A percentile compares a stretch with the other conserved stretches of the same genome.
Evolutionary conservation across 2,113 vertebrate species (phyloP).

Genomic region (Tragulus kanchil): DNA sequence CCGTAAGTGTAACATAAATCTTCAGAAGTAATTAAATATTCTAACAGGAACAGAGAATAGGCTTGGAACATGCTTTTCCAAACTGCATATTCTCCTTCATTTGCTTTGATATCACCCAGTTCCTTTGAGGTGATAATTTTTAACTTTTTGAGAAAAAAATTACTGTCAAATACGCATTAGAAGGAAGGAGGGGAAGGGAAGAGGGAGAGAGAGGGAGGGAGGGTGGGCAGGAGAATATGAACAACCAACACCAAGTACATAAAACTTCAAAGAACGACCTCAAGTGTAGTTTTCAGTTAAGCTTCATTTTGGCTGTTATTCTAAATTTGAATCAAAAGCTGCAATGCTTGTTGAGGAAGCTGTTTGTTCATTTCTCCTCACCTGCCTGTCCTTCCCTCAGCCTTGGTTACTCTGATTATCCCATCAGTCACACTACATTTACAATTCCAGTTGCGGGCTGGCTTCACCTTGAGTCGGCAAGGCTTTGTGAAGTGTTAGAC

Average conservation of each 20-base stretch:
- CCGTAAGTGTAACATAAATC: neutral
- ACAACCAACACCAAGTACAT: neutral
- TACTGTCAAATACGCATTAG: neutral
- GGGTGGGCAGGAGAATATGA: neutral
- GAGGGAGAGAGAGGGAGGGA: neutral
- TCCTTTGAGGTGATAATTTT: neutral
- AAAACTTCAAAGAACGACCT: neutral
- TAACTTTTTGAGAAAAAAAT: neutral
- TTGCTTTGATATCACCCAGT: neutral
- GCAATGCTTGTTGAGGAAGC: neutral
- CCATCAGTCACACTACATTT: neutral
- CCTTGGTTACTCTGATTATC: neutral
- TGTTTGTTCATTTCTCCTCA: neutral
- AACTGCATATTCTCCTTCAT: neutral
- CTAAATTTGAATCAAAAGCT: neutral
- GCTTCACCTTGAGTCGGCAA: neutral
- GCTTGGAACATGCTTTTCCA: neutral
- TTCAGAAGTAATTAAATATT: conserved; percentile 24
- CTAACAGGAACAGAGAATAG: neutral
- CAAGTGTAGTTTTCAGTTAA: neutral
- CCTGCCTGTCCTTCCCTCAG: neutral
- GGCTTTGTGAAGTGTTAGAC: neutral
- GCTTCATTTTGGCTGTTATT: neutral
- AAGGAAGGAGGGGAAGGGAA: neutral
- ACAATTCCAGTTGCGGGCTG: neutral